Base-by-base conservation (phyloP, 2,888 invertebrate genomes). In the Eupithecia subfuscata region DNA sequence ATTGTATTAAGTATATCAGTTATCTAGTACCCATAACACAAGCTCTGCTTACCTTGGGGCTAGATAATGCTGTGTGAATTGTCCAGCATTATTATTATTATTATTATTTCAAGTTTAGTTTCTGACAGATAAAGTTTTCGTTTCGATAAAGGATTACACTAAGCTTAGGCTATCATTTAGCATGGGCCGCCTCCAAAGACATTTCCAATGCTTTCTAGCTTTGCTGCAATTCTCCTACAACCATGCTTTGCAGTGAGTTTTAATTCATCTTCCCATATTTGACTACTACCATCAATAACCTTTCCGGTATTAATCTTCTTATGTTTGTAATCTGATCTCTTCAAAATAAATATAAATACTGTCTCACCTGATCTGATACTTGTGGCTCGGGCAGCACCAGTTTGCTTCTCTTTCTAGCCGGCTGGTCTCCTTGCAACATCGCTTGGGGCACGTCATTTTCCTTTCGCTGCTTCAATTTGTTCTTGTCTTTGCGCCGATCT, bases 331-430 rank as follows among this genome's bases (percentile, higher is more conserved):
- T 30, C 30, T 30, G 30, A 3, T 30, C 30, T 2, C 30, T 30
- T 30, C 30, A 30, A 30, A 40, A 40, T 40, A 40, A 45, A 45
- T 40, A 67, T n/a, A 60, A 70, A 40, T 14, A n/a, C 22, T 22
- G 4, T 48, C 65, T 22, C 77, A 97, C 96, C 89, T 96, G 96
- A 89, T 99, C 99, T 0, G 99, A 97, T 76, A 99, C 99, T 92
- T 99, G 99, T 0, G 99, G 99, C 82, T 98, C 97, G 0, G 99
- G 99, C 72, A 99, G 91, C 40, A 99, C 99, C 48, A 99, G 95
- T 90, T 99, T 99, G 81, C 98, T 99, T 74, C 99, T 95, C 89
- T 99, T 99, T 81, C 97, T 96, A 0, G 97, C 96, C 0, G 99
- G 99, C 89, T 99, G 98, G 83, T 97, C 97, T 77, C 97, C 97